Percentiles rank a stretch among this genome's conserved stretches.
Conservation (phyloP, 1,140 invertebrate genomes). For the Bradysia coprophila region DNA sequence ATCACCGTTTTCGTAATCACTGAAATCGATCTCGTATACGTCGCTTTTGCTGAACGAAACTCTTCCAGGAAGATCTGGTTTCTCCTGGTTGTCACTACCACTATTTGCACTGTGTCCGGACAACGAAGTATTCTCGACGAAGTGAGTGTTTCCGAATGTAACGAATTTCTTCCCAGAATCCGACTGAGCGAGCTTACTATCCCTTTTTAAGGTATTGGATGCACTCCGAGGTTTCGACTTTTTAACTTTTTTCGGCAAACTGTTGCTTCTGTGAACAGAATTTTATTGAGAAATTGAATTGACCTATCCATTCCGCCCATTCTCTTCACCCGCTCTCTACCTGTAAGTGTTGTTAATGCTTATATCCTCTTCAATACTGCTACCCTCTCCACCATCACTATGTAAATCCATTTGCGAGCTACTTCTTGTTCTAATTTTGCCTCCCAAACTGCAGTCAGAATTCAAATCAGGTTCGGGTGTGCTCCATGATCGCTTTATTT, state of each 20-base stretch:
- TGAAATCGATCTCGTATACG: conserved; percentile 10
- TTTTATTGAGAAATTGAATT: too few species aligned
- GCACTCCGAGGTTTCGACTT: neutral
- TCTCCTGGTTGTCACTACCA: conserved; percentile 5
- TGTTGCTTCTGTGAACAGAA: too few species aligned
- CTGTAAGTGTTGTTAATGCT: neutral
- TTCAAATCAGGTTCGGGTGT: neutral
- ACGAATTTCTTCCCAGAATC: conserved; percentile 7
- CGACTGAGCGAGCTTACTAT: neutral
- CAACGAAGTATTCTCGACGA: too few species aligned
- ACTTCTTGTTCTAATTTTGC: neutral
- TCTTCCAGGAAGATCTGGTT: conserved; percentile 19
- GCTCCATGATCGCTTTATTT: neutral
- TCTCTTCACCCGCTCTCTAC: neutral
- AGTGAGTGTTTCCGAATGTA: neutral
- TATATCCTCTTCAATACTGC: neutral
- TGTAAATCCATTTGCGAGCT: neutral
- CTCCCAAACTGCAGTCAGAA: neutral
- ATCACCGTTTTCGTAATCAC: conserved; percentile 21
- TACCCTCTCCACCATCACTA: neutral
- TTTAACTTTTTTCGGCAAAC: neutral
- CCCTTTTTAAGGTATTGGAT: neutral
- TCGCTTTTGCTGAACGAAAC: conserved; percentile 19
- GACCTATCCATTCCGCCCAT: neutral
- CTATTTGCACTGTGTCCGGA: neutral